Evolutionary conservation across 2,888 invertebrate species (phyloP).

Genomic region (Nemotelus nigrinus): DNA sequence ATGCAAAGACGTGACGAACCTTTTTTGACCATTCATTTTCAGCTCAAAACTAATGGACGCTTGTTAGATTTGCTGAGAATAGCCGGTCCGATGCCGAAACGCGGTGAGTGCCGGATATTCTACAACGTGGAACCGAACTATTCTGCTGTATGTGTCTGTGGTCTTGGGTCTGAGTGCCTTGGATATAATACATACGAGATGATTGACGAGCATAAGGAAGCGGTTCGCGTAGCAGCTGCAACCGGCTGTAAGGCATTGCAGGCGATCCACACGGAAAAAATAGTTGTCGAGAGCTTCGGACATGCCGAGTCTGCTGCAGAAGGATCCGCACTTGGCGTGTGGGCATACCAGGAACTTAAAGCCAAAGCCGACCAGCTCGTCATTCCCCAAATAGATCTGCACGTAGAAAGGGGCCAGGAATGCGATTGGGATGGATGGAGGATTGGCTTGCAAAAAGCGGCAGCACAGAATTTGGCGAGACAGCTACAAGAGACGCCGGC

Average conservation of each 20-base stretch:
- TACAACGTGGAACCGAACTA: slow-evolving; percentile 73
- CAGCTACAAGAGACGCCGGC: slow-evolving; percentile 83
- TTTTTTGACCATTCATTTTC: neutral
- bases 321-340: slow-evolving; percentile 75
- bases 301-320: slow-evolving; percentile 84
- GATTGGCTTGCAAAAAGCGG: slow-evolving; percentile 76
- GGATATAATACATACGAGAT: slow-evolving; percentile 75
- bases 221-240: slow-evolving; percentile 76
- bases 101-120: slow-evolving; percentile 70
- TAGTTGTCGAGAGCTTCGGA: slow-evolving; percentile 77
- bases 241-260: slow-evolving; percentile 70
- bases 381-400: slow-evolving; percentile 63
- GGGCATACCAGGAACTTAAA: slow-evolving; percentile 71
- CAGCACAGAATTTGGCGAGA: slow-evolving; percentile 82
- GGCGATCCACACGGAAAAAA: slow-evolving; percentile 67
- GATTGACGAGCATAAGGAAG: slow-evolving; percentile 78
- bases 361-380: slow-evolving; percentile 57
- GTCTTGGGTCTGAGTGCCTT: slow-evolving; percentile 75
- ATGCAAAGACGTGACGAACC: slow-evolving; percentile 13
- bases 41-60: slow-evolving; percentile 64
- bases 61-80: slow-evolving; percentile 68
- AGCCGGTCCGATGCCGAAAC: slow-evolving; percentile 66
- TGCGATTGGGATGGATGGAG: slow-evolving; percentile 78
- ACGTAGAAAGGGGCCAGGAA: slow-evolving; percentile 70
- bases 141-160: slow-evolving; percentile 77